Percentiles rank a stretch among this genome's conserved stretches.
Evolutionary conservation across 2,888 invertebrate genomes (phyloP).

Genomic region (Drosophila nr. fundita): DNA sequence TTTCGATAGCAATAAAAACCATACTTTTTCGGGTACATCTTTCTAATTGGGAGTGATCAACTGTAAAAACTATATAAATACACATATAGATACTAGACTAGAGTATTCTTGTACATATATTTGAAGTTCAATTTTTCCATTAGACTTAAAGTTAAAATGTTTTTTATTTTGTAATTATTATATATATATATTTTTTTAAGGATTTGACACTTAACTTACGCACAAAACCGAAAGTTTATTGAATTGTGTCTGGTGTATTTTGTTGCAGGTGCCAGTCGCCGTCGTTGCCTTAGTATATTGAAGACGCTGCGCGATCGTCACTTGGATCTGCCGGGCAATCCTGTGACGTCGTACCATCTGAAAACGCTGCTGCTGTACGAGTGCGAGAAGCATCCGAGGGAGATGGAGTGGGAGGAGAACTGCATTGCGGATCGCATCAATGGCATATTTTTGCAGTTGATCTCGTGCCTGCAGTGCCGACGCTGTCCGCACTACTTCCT

Average conservation of each 20-base stretch:
- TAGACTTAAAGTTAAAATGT: background rate
- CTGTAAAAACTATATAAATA: background rate
- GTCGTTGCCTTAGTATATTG: slow-evolving; percentile 94
- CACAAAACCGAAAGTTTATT: background rate
- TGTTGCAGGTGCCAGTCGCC: slow-evolving; percentile 89
- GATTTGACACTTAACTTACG: background rate
- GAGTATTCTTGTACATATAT: background rate
- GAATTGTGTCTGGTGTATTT: background rate
- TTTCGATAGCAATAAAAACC: background rate
- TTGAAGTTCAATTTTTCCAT: background rate
- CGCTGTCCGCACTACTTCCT: slow-evolving; percentile 98
- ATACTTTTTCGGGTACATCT: background rate
- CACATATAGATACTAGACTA: background rate
- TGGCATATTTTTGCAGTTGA: slow-evolving; percentile 96
- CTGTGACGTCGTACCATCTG: slow-evolving; percentile 96
- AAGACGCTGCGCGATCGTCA: slow-evolving; percentile 96
- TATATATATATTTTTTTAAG: background rate
- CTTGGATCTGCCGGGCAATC: slow-evolving; percentile 94
- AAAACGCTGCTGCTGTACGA: slow-evolving; percentile 96
- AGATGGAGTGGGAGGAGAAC: slow-evolving; percentile 97
- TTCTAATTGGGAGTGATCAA: background rate
- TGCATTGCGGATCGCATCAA: slow-evolving; percentile 96
- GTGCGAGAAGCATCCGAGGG: slow-evolving; percentile 97
- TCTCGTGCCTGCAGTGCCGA: slow-evolving; percentile 97
- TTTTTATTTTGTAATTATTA: background rate